These are phyloP conservation scores for Ciconia boyciana DNA, from an alignment of 2,113 vertebrate species.

Conservation along the genomic window DNA sequence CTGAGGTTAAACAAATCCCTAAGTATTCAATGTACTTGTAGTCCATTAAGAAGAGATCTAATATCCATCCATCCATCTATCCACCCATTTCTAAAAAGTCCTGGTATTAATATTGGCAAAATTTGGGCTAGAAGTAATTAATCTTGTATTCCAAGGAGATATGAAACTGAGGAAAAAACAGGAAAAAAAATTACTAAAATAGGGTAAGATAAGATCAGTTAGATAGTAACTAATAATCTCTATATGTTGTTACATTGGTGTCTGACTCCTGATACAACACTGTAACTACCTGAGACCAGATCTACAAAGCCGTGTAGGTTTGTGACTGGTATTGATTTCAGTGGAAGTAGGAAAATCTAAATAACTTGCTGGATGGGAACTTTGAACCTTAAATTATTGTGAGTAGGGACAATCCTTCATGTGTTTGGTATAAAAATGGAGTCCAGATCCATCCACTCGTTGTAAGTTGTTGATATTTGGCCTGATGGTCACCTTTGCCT, in stretches of 20 bases:
- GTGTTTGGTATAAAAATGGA: background rate
- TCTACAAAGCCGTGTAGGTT: background rate
- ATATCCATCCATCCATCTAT: background rate
- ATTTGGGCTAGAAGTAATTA: background rate
- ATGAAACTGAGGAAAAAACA: background rate
- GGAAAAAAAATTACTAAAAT: background rate
- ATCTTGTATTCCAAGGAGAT: background rate
- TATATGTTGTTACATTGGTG: background rate
- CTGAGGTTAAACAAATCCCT: conserved; percentile 47
- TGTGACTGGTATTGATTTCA: background rate
- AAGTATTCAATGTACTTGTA: conserved; percentile 24
- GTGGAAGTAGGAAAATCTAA: background rate
- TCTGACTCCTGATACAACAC: background rate
- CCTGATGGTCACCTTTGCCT: background rate
- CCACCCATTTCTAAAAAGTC: background rate
- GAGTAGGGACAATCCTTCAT: background rate
- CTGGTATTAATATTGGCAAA: background rate
- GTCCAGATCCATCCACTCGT: background rate
- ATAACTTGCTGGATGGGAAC: background rate
- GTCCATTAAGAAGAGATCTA: conserved; percentile 8
- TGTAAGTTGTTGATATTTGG: background rate
- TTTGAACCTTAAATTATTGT: background rate
- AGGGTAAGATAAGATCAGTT: background rate
- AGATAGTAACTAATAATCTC: background rate
- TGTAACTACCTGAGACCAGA: background rate